A percentile compares a stretch with the other conserved stretches of the same genome.
These are phyloP conservation scores for Entomyzon cyanotis DNA, from an alignment of 2,113 vertebrate genomes.

Conservation along the genomic window DNA sequence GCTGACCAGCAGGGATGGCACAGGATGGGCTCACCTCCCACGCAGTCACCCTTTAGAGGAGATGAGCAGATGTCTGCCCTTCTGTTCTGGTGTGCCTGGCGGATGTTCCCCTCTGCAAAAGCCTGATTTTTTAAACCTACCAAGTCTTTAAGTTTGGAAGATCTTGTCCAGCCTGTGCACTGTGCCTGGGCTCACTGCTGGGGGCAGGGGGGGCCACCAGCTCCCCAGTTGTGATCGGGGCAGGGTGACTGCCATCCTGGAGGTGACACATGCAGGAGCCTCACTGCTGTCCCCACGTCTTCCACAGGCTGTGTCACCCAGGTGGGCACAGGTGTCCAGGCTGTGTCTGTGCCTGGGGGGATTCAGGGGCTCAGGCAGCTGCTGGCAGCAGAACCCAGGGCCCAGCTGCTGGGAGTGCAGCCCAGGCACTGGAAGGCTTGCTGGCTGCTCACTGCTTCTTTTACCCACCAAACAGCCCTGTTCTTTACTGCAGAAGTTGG, in stretches of 20 bases:
- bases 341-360: rapidly evolving
- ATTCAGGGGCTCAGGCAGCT: not conserved
- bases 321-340: not conserved
- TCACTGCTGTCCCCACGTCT: not conserved
- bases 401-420: not conserved
- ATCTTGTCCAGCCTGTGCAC: not conserved
- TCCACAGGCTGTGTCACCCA: not conserved
- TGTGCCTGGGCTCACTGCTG: rapidly evolving
- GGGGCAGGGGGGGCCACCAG: not conserved
- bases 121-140: not conserved
- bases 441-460: not conserved
- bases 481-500: not conserved
- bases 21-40: not conserved
- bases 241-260: not conserved
- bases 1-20: not conserved
- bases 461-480: not conserved
- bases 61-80: not conserved
- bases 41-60: not conserved
- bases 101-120: not conserved
- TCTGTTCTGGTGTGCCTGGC: not conserved
- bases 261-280: not conserved
- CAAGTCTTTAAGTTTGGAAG: not conserved
- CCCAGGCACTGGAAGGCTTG: not conserved
- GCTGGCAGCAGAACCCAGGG: not conserved
- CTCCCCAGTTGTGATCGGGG: rapidly evolving